These are phyloP conservation scores for Glaucomys volans DNA, from an alignment of 2,113 vertebrate genomes.

Conservation along the genomic window DNA sequence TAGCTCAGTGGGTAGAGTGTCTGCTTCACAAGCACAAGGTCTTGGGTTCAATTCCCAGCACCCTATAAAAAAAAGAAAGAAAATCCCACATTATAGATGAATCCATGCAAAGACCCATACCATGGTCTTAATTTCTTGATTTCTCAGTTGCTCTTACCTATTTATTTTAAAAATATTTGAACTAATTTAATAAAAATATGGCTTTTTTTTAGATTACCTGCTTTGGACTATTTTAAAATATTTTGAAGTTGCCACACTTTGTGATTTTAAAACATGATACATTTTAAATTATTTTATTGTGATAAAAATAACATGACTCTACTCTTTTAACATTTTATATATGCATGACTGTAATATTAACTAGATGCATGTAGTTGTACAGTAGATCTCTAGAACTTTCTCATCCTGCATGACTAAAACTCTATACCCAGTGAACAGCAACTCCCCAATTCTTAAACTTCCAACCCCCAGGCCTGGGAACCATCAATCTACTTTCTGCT, in stretches of 20 bases:
- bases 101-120: not conserved
- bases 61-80: too few species aligned
- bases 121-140: not conserved
- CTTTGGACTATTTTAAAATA: not conserved
- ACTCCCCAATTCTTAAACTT: not conserved
- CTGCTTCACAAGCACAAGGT: too few species aligned
- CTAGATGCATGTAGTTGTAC: not conserved
- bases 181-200: not conserved
- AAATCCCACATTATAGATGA: not conserved
- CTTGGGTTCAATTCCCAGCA: too few species aligned
- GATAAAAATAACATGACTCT: not conserved
- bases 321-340: not conserved
- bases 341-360: not conserved
- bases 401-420: not conserved
- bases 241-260: not conserved
- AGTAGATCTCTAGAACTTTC: not conserved
- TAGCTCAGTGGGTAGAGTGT: too few species aligned
- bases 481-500: not conserved
- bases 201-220: not conserved
- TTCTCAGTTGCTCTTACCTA: not conserved
- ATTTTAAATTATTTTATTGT: conserved; percentile 15
- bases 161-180: not conserved
- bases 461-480: not conserved
- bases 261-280: not conserved
- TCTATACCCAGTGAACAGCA: not conserved